A percentile compares a stretch with the other conserved stretches of the same genome.
Conservation (phyloP, 2,888 invertebrate genomes). For the Temnothorax rugatulus region DNA sequence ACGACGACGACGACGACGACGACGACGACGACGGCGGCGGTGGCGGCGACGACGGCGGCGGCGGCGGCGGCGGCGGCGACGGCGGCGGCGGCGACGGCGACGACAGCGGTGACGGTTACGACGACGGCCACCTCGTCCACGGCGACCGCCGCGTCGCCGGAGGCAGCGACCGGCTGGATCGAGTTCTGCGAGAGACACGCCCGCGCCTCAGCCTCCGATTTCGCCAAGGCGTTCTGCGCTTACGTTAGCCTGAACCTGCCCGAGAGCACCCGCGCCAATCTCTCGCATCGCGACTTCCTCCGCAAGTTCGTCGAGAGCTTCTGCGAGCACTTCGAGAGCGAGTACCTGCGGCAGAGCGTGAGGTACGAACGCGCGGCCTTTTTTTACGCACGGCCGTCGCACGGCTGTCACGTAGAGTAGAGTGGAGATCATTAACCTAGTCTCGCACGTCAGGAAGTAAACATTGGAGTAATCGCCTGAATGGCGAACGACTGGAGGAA, state of each 20-base stretch:
- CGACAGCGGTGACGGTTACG: conserved; percentile 61
- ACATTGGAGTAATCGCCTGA: neutral
- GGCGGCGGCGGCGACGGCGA: conserved; percentile 44
- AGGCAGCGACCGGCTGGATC: conserved; percentile 91
- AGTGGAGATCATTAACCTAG: too few relatives aligned
- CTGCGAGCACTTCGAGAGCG: conserved; percentile 94
- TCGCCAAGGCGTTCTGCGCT: conserved; percentile 94
- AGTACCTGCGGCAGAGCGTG: conserved; percentile 88
- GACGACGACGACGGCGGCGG: neutral
- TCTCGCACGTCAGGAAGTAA: conserved; percentile 2
- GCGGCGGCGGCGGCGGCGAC: conserved; percentile 15
- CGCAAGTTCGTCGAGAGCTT: conserved; percentile 95
- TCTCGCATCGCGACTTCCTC: conserved; percentile 93
- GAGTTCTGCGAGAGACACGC: conserved; percentile 96
- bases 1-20: conserved; percentile 49
- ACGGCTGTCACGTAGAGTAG: too few relatives aligned
- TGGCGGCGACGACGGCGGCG: neutral
- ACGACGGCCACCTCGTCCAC: conserved; percentile 71
- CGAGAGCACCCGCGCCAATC: conserved; percentile 89
- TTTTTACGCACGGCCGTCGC: neutral
- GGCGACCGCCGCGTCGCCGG: conserved; percentile 86
- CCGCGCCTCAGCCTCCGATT: conserved; percentile 94
- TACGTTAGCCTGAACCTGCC: conserved; percentile 91
- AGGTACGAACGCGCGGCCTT: conserved; percentile 74
- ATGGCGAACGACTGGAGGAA: neutral